A percentile compares a stretch with the other conserved stretches of the same genome.
These are phyloP conservation scores for western clawed frog (Xenopus tropicalis) DNA, from an alignment of 2,113 vertebrate species.

Conservation along the genomic window DNA sequence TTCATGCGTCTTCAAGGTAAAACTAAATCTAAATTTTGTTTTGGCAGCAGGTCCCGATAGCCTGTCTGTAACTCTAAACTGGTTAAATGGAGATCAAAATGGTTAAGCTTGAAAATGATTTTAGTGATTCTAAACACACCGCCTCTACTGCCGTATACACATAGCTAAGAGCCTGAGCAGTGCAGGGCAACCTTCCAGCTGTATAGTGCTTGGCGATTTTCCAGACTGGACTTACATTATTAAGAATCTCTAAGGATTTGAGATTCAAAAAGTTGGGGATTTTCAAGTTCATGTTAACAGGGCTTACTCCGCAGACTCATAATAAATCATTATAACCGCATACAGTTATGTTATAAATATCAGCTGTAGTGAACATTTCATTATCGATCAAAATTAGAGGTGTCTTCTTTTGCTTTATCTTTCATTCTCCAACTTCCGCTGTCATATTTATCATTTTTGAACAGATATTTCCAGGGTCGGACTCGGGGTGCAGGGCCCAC, in stretches of 20 bases:
- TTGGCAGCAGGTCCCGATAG: conserved; percentile 20
- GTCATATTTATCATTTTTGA: conserved; percentile 19
- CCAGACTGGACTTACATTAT: conserved; percentile 79
- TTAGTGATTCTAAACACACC: conserved; percentile 47
- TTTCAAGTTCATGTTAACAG: conserved; percentile 72
- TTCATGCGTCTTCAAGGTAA: no score
- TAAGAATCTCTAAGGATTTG: conserved; percentile 74
- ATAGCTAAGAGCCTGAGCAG: conserved; percentile 64
- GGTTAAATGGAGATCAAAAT: conserved; percentile 10
- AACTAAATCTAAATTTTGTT: conserved; percentile 32
- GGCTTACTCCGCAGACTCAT: conserved; percentile 73
- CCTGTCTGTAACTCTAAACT: conserved; percentile 15
- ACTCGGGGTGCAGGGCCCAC: no score
- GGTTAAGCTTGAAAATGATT: conserved; percentile 40
- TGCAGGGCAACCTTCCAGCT: conserved; percentile 59
- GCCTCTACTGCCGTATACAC: conserved; percentile 58
- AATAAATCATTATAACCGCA: conserved; percentile 84
- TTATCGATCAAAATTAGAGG: conserved; percentile 53
- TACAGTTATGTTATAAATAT: conserved; percentile 73
- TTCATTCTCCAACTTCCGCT: conserved; percentile 39
- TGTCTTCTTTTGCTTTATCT: conserved; percentile 57
- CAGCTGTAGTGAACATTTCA: conserved; percentile 74
- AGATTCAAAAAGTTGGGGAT: conserved; percentile 66
- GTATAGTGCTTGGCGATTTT: conserved; percentile 66
- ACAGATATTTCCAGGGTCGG: no score